A percentile compares a stretch with the other conserved stretches of the same genome.
phyloP scores from a whole-genome alignment of 2,797 vertebrate genomes.

The Gastrophryne carolinensis region DNA sequence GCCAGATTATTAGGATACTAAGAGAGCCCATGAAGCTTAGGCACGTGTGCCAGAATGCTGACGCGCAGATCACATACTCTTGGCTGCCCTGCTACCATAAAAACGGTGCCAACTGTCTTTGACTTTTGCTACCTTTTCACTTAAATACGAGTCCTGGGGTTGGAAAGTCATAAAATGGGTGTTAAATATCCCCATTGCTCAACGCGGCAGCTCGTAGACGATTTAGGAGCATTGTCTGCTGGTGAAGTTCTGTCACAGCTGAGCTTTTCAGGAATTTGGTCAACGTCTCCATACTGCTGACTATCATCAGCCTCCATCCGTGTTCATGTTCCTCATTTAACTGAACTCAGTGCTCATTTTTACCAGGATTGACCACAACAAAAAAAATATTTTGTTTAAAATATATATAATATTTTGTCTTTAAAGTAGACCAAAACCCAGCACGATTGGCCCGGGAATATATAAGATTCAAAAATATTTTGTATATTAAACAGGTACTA shows the following conservation, averaged over 20 bases:
- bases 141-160: neutral
- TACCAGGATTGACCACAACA: no score
- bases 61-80: neutral
- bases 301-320: constrained; percentile 5
- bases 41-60: neutral
- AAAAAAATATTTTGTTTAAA: no score
- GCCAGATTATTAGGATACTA: neutral
- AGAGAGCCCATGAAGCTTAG: neutral
- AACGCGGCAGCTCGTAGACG: neutral
- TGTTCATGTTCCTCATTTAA: neutral
- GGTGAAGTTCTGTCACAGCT: constrained; percentile 12
- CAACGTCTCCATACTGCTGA: constrained; percentile 16
- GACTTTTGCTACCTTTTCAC: neutral
- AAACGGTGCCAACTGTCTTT: neutral
- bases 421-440: no score
- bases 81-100: neutral
- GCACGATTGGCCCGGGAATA: no score
- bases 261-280: constrained; percentile 25
- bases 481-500: no score
- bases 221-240: constrained; percentile 17
- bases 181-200: neutral
- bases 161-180: neutral
- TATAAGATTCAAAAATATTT: no score
- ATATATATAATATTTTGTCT: no score
- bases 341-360: no score